Evolutionary conservation across 2,797 vertebrate species (phyloP), one percentile per base, ranked within the genome.

Genomic region (Microctenopoma lineatum): DNA sequence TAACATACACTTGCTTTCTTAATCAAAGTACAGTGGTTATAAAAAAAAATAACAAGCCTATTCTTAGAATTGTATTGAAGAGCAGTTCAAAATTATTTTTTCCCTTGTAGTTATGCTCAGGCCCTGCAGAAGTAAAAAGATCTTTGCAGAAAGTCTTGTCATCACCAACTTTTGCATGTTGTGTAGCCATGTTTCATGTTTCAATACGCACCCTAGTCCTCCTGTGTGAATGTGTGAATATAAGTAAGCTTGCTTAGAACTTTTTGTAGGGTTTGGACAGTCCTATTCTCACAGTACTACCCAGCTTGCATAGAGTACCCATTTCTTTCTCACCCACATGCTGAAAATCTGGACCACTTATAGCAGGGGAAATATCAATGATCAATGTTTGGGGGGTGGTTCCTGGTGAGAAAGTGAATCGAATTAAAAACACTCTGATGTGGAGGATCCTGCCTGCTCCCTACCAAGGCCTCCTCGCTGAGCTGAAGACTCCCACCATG

Each of bases 381-480:
- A 75, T 57, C 13, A 39, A 10, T 52, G 46, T 75, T 74, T 14
- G 11, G 16, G 7, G 39, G n/a, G 59, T 7, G 44, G 16, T 41
- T 41, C 32, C 45, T 60, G 56, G 25, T 48, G 61, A 52, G 62
- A 5, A 61, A 75, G 48, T 13, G 2, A 66, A 62, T 84, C 12
- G 53, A 48, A 73, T 62, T 16, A 42, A 9, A 65, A 42, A 70
- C 26, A 68, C 68, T 74, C 39, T 41, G 56, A 68, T 65, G 7
- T 59, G 48, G 41, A 62, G 57, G 36, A 83, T 73, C 73, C 72
- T 62, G 81, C 74, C 56, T 73, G 66, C 71, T 71, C 70, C 78
- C 84, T 50, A 75, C 70, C 70, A 76, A 77, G 77, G 66, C 75
- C 63, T 68, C 68, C 75, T 81, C 9, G 11, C 86, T 83, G 81